Base-by-base conservation (phyloP, 1,140 invertebrate species). In the Mycetomoellerius zeteki region DNA sequence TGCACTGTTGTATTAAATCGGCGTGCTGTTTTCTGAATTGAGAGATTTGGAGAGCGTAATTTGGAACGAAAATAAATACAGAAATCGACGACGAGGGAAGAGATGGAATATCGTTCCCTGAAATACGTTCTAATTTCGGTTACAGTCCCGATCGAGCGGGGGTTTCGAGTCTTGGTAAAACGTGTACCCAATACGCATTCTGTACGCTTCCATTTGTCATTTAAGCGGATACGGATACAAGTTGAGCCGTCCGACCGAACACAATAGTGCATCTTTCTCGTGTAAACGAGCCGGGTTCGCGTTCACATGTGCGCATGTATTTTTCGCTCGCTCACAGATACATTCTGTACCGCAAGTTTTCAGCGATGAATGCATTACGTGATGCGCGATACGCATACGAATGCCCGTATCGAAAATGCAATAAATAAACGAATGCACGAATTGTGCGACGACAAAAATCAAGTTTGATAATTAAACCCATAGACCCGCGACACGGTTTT, bases 191-290 rank as follows among this genome's bases (percentile, higher is more conserved):
- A 84, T 84, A 73, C 80, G 80, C 78, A 60, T 82, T 84, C 54
- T 73, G 67, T 73, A 50, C 80, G 80, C 47, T 73, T 73, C 80
- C 80, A 84, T 84, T 84, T 84, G 80, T 84, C 80, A 73, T 84
- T 84, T 84, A 84, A 84, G 80, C 80, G 80, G 80, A 84, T 84
- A 84, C 80, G 80, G 37, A 84, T 84, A 50, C 80, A 73, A 73
- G 80, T 73, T 84, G 80, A 84, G 80, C 80, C 80, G 77, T 69
- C 62, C 77, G 69, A 84, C 37, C 69, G 69, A 73, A 67, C 80
- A 82, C 78, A 82, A 82, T 82, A 43, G 78, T 50, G 69, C 80
- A 84, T 84, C 80, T 84, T 84, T 84, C 67, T 84, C 80, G 80
- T 84, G 80, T 84, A 84, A 84, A 84, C 80, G 80, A 73, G 27